phyloP scores from a whole-genome alignment of 1,140 invertebrate species.

The Pollicipes pollicipes region DNA sequence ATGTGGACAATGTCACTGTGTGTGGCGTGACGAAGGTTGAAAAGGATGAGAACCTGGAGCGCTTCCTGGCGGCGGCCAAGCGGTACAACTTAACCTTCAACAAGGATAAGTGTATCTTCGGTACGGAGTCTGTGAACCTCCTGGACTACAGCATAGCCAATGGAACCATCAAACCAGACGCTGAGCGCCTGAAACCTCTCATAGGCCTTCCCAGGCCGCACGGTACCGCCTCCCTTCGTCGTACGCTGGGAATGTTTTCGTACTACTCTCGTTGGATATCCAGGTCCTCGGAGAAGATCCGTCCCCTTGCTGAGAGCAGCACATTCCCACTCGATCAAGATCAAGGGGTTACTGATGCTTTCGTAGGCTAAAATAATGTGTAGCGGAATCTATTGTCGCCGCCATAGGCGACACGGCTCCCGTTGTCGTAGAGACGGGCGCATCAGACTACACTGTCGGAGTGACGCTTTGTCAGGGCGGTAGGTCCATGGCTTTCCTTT shows the following conservation, averaged over 20 bases:
- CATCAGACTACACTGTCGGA: not conserved
- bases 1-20: slow-evolving; percentile 16
- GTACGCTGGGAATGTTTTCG: too few species aligned
- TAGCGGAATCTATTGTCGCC: not conserved
- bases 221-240: too few species aligned
- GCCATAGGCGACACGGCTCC: not conserved
- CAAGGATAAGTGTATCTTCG: not conserved
- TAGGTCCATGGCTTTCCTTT: not conserved
- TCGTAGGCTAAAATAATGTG: not conserved
- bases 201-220: not conserved
- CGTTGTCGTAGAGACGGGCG: not conserved
- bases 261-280: too few species aligned
- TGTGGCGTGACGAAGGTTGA: slow-evolving; percentile 10
- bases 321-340: too few species aligned
- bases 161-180: not conserved
- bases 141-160: not conserved
- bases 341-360: not conserved
- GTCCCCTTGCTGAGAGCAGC: too few species aligned
- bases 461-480: not conserved
- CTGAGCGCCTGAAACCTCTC: not conserved
- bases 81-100: not conserved
- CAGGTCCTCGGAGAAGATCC: too few species aligned
- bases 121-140: not conserved
- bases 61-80: too few species aligned
- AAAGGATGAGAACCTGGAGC: slow-evolving; percentile 9